A percentile compares a stretch with the other conserved stretches of the same genome.
Evolutionary conservation across 2,797 vertebrate genomes (phyloP).

Genomic region (Chelon labrosus): DNA sequence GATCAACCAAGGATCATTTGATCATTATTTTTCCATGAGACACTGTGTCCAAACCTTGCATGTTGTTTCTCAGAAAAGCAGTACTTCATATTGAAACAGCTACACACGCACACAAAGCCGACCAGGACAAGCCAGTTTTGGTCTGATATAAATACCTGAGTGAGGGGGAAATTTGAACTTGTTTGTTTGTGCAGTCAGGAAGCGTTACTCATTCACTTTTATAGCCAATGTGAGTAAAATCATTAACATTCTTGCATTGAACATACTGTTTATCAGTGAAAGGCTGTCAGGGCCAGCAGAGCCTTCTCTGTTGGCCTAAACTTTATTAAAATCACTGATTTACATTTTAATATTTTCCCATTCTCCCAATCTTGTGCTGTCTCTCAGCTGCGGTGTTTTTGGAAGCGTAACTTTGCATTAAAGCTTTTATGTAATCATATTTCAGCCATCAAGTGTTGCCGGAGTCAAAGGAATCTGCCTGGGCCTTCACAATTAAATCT

Average conservation of each 20-base stretch:
- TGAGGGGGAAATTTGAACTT: too few species aligned
- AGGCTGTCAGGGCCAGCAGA: too few species aligned
- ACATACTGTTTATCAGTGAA: not conserved
- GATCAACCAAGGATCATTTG: conserved; percentile 27
- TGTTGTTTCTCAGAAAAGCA: conserved; percentile 14
- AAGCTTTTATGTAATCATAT: too few species aligned
- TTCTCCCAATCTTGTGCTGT: too few species aligned
- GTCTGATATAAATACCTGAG: not conserved
- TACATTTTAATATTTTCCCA: too few species aligned
- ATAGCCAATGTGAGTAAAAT: not conserved
- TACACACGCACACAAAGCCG: not conserved
- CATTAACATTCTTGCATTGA: not conserved
- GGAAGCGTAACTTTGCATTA: too few species aligned
- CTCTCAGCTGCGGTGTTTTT: too few species aligned
- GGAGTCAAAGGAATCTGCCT: too few species aligned
- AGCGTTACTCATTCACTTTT: conserved; percentile 26
- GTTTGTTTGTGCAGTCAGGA: not conserved
- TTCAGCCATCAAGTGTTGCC: too few species aligned
- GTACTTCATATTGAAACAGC: conserved; percentile 42
- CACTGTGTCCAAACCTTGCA: not conserved
- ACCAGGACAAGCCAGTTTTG: conserved; percentile 5
- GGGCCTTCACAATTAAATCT: too few species aligned
- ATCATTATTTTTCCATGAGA: conserved; percentile 47
- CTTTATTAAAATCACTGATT: too few species aligned
- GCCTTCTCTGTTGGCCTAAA: too few species aligned